These are phyloP conservation scores for Chionomys nivalis DNA, from an alignment of 2,113 vertebrate species.

Conservation along the genomic window DNA sequence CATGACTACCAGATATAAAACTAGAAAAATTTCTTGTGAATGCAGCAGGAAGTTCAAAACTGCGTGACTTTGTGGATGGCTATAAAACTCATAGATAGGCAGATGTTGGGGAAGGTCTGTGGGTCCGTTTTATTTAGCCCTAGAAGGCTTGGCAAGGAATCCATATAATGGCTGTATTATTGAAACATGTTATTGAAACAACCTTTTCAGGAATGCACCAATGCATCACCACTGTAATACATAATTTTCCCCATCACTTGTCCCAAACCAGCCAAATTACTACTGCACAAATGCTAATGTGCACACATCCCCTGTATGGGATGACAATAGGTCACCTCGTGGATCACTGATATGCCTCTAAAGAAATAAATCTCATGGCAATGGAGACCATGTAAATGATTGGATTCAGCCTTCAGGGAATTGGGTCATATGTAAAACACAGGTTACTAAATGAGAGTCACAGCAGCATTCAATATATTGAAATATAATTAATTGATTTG, in stretches of 20 bases:
- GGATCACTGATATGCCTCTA: not conserved
- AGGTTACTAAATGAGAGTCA: not conserved
- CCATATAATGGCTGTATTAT: not conserved
- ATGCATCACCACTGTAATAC: not conserved
- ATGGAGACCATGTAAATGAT: not conserved
- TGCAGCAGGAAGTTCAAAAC: not conserved
- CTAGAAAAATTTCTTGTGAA: not conserved
- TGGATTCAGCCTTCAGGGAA: not conserved
- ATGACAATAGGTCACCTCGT: not conserved
- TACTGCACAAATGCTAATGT: too few species aligned
- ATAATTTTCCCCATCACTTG: not conserved
- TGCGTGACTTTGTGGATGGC: not conserved
- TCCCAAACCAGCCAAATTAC: not conserved
- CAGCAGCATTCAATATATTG: not conserved
- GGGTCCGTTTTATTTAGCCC: not conserved
- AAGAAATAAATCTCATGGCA: not conserved
- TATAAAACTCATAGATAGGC: not conserved
- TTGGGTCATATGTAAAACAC: not conserved
- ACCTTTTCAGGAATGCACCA: not conserved
- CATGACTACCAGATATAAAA: not conserved
- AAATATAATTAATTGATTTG: not conserved
- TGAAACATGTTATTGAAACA: not conserved
- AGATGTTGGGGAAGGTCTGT: not conserved
- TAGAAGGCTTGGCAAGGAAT: not conserved
- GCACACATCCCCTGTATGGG: too few species aligned